Base-by-base conservation (phyloP, 2,888 invertebrate species). In the Trachelus troglodyta region DNA sequence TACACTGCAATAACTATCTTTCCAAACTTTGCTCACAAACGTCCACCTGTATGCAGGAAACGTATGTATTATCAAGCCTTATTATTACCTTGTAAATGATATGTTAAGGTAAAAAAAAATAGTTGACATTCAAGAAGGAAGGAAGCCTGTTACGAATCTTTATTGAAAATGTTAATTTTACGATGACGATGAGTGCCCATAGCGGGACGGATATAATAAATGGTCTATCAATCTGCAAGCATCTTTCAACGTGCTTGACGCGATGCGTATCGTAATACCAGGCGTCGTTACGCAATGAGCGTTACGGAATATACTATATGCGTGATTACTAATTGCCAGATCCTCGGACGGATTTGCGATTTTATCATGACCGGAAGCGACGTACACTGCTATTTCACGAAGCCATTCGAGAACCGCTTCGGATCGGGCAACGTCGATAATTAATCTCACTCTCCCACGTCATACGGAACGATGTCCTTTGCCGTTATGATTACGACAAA, bases 311-410 rank as follows among this genome's bases (percentile, higher is more conserved):
- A 85, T 83, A 78, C 40, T 79, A 80, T 83, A 89, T 87, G 89
- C 88, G 89, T 89, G 88, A 90, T 90, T 87, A 84, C 87, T 89
- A 89, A 90, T 90, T 90, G 87, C 84, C 81, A 83, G 84, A 86
- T 86, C 83, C 84, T 79, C 78, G 81, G 84, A 85, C 85, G 86
- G 85, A 86, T 86, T 56, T 84, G 82, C 80, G 88, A 89, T 90
- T 82, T 84, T 87, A 89, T 89, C 89, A 81, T 79, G 81, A 77
- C 85, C 87, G 87, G 88, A 89, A 88, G 84, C 83, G 82, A 82
- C 82, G 80, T 83, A 82, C 79, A 82, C 82, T 79, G 81, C 75
- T 77, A 79, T 76, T 79, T 79, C 79, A 76, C 79, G 79, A 83
- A 83, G 81, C 79, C 81, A 77, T 79, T 81, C 79, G 73, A 73